Conservation (phyloP, 2,888 invertebrate species). For the Phymatocera aterrima region DNA sequence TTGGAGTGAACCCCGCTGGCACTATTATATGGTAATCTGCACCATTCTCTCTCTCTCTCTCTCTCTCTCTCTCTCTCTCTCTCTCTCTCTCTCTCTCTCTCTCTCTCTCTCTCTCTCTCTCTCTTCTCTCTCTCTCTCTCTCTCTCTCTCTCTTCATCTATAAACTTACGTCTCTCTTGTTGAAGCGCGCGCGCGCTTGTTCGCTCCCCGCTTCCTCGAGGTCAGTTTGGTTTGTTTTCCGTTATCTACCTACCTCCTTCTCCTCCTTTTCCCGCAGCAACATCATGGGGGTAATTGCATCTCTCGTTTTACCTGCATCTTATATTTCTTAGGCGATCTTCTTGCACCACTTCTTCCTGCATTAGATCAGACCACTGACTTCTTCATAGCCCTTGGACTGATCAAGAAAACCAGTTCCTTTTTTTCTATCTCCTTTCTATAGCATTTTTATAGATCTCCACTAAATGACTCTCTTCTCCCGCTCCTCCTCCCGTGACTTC, state of each 20-base stretch:
- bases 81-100: background rate
- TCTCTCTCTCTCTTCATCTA: slow-evolving; percentile 45
- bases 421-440: no score
- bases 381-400: background rate
- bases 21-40: slow-evolving; percentile 74
- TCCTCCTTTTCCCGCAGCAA: background rate
- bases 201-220: slow-evolving; percentile 8
- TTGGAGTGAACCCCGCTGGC: slow-evolving; percentile 69
- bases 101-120: slow-evolving; percentile 50
- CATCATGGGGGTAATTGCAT: background rate
- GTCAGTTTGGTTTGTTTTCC: slow-evolving; percentile 41
- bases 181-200: slow-evolving; percentile 20
- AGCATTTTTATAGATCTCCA: no score
- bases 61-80: slow-evolving; percentile 43
- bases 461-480: no score
- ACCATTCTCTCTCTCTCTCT: slow-evolving; percentile 59
- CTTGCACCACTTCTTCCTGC: slow-evolving; percentile 8
- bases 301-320: slow-evolving; percentile 35
- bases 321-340: background rate
- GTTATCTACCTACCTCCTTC: slow-evolving; percentile 7
- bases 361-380: slow-evolving; percentile 5
- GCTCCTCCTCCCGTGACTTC: background rate
- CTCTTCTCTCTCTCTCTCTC: slow-evolving; percentile 50
- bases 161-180: background rate
- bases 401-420: slow-evolving; percentile 1